These are phyloP conservation scores for Odontesthes bonariensis DNA, from an alignment of 2,113 vertebrate genomes.

Conservation along the genomic window DNA sequence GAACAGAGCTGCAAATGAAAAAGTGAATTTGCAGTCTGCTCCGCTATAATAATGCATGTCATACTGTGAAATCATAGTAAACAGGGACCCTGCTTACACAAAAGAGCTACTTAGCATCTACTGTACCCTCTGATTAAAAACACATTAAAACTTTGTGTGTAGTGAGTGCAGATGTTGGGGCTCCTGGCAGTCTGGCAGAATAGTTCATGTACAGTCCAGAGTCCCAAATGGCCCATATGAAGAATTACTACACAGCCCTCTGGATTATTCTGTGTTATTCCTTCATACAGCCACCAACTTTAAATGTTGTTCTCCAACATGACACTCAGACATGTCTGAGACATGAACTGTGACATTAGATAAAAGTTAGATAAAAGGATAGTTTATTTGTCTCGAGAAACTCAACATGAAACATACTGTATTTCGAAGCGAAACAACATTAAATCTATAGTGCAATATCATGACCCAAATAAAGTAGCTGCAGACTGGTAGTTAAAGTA, in stretches of 20 bases:
- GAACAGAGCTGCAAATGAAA: not conserved
- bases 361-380: too few species aligned
- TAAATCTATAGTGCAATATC: too few species aligned
- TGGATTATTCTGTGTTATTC: slow-evolving; percentile 42
- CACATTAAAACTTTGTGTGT: slow-evolving; percentile 27
- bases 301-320: slow-evolving; percentile 46
- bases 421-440: too few species aligned
- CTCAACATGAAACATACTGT: not conserved
- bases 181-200: slow-evolving; percentile 10
- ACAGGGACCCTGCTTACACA: slow-evolving; percentile 1
- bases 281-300: slow-evolving; percentile 31
- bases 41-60: slow-evolving; percentile 31
- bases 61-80: slow-evolving; percentile 27
- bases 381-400: not conserved
- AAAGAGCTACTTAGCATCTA: slow-evolving; percentile 27
- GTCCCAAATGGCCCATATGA: slow-evolving; percentile 34
- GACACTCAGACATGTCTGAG: not conserved
- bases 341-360: not conserved
- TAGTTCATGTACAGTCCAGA: slow-evolving; percentile 38
- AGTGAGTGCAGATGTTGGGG: slow-evolving; percentile 41
- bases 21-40: slow-evolving; percentile 3
- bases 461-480: too few species aligned
- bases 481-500: too few species aligned
- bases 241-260: slow-evolving; percentile 20
- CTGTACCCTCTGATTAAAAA: slow-evolving; percentile 11